These are phyloP conservation scores for Meandrina meandrites DNA, from an alignment of 92 coral and sea anemone genomes.

Conservation along the genomic window DNA sequence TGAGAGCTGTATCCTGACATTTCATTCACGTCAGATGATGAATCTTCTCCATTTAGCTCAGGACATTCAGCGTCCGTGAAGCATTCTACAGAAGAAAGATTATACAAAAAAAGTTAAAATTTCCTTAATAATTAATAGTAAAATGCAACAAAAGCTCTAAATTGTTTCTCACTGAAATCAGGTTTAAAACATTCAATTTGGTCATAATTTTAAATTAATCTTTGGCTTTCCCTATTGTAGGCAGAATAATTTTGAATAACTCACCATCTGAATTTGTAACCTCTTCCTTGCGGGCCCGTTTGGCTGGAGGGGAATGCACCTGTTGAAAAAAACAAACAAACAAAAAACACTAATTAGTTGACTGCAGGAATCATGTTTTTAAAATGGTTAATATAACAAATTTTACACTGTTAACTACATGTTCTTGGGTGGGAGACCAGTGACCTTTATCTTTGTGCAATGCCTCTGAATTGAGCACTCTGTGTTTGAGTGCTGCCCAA, in stretches of 20 bases:
- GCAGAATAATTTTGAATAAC: neutral
- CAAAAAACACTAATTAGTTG: neutral
- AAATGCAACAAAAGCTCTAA: no score
- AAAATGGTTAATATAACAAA: neutral
- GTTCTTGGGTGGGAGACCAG: no score
- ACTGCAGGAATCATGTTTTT: neutral
- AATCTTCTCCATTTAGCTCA: neutral
- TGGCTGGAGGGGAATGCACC: neutral
- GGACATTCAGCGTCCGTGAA: neutral
- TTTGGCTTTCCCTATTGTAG: no score
- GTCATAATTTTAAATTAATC: no score
- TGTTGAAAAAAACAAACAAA: no score
- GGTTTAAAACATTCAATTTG: no score
- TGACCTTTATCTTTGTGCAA: no score
- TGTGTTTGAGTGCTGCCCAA: no score
- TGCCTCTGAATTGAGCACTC: no score
- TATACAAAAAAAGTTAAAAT: neutral
- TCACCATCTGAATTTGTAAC: neutral
- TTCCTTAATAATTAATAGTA: no score
- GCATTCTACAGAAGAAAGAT: neutral
- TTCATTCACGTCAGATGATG: neutral
- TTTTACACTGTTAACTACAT: no score
- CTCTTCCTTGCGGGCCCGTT: neutral
- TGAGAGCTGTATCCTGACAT: neutral
- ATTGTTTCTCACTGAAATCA: no score